Percentiles rank a stretch among this genome's conserved stretches.
phyloP scores from a whole-genome alignment of 2,113 vertebrate species.

The Cynopterus brachyotis region DNA sequence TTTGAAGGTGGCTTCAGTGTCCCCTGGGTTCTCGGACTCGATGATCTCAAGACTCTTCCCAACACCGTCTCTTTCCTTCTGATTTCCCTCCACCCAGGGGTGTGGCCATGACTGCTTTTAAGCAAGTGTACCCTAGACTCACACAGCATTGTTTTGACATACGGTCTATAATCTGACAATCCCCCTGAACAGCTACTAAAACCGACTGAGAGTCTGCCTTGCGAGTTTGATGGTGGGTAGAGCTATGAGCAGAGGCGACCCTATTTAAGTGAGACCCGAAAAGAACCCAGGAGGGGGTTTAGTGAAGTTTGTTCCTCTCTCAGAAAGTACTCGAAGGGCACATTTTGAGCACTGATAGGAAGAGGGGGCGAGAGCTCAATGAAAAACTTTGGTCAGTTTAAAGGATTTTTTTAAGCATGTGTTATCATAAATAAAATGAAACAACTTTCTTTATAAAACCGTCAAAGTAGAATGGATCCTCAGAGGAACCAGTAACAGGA shows the following conservation, averaged over 20 bases:
- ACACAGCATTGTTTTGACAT: neutral
- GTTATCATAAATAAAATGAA: neutral
- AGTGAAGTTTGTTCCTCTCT: neutral
- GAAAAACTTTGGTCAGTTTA: neutral
- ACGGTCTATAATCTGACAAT: neutral
- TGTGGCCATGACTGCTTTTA: neutral
- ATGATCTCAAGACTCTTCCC: neutral
- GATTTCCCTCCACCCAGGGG: neutral
- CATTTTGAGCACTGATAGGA: neutral
- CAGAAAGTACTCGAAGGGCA: neutral
- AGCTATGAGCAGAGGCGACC: neutral
- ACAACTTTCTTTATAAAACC: neutral
- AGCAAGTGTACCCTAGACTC: neutral
- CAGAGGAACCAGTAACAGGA: neutral
- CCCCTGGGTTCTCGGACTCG: too few species aligned
- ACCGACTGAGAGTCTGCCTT: neutral
- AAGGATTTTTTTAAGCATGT: neutral
- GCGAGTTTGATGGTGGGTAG: neutral
- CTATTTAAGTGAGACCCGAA: neutral
- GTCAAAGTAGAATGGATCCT: neutral
- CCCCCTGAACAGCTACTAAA: neutral
- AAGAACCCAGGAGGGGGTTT: neutral
- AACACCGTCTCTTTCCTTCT: neutral
- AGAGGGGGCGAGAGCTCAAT: neutral
- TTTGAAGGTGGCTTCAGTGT: neutral